phyloP scores from a whole-genome alignment of 2,888 invertebrate genomes.

The Agapostemon virescens region DNA sequence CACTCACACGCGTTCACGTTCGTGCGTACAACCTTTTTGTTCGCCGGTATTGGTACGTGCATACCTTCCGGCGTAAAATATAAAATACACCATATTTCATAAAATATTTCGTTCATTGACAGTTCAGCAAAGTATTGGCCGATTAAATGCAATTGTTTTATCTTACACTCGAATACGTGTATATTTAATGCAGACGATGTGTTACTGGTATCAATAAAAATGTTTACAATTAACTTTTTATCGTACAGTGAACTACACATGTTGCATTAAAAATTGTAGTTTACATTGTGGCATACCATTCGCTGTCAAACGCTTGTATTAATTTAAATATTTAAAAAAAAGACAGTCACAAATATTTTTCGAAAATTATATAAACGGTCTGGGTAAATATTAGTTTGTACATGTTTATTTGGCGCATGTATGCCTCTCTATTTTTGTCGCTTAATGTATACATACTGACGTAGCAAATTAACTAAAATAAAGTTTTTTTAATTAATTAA shows the following conservation, averaged over 20 bases:
- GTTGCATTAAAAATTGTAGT: neutral
- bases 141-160: slow-evolving; percentile 5
- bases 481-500: too few relatives aligned
- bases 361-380: neutral
- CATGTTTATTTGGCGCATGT: too few relatives aligned
- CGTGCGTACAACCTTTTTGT: neutral
- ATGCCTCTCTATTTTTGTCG: too few relatives aligned
- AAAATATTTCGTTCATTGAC: slow-evolving; percentile 5
- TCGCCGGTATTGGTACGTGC: neutral
- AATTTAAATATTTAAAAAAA: neutral
- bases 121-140: neutral
- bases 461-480: too few relatives aligned
- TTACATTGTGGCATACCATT: neutral
- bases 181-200: neutral
- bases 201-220: neutral
- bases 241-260: neutral
- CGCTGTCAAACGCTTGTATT: neutral
- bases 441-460: too few relatives aligned
- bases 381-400: too few relatives aligned
- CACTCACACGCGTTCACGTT: neutral
- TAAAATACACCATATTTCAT: neutral
- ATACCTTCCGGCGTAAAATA: neutral
- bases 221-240: neutral
- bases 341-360: neutral
- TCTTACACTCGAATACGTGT: neutral